phyloP scores from a whole-genome alignment of 2,888 invertebrate species.

The Masnerella sp. region DNA sequence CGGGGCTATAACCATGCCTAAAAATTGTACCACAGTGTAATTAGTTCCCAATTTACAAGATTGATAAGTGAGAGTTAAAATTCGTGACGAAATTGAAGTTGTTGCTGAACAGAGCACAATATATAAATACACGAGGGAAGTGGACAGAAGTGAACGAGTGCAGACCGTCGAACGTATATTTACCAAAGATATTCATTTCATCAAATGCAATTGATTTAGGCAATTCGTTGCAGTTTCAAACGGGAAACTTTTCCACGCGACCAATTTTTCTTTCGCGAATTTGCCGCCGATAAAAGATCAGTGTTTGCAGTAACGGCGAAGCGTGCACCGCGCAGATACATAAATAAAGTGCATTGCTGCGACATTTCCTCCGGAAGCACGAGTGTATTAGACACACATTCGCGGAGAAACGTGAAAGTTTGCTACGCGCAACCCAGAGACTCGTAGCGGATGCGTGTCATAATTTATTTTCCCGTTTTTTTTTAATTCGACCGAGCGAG shows the following conservation, averaged over 20 bases:
- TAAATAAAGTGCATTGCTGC: constrained; percentile 17
- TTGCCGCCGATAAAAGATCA: constrained; percentile 9
- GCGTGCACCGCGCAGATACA: constrained; percentile 9
- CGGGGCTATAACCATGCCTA: too few relatives aligned
- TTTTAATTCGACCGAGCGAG: constrained; percentile 12
- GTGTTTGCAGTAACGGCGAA: constrained; percentile 10
- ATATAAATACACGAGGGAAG: not conserved
- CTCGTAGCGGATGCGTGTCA: not conserved
- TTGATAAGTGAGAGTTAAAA: too few relatives aligned
- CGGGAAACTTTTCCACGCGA: constrained; percentile 8
- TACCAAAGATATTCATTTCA: not conserved
- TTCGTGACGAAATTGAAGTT: too few relatives aligned
- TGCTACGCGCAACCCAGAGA: constrained; percentile 21
- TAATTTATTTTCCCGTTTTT: constrained; percentile 33
- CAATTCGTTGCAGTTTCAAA: constrained; percentile 8
- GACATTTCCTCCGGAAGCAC: constrained; percentile 32
- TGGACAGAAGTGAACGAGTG: not conserved
- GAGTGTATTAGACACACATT: constrained; percentile 58
- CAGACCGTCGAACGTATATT: not conserved
- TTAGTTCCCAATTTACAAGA: too few relatives aligned
- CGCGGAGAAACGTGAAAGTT: constrained; percentile 50
- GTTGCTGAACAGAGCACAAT: too few relatives aligned
- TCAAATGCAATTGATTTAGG: constrained; percentile 12
- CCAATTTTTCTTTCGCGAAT: constrained; percentile 24
- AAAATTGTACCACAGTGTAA: too few relatives aligned